Evolutionary conservation across 2,888 invertebrate genomes (phyloP).

Genomic region (Teleogryllus oceanicus): DNA sequence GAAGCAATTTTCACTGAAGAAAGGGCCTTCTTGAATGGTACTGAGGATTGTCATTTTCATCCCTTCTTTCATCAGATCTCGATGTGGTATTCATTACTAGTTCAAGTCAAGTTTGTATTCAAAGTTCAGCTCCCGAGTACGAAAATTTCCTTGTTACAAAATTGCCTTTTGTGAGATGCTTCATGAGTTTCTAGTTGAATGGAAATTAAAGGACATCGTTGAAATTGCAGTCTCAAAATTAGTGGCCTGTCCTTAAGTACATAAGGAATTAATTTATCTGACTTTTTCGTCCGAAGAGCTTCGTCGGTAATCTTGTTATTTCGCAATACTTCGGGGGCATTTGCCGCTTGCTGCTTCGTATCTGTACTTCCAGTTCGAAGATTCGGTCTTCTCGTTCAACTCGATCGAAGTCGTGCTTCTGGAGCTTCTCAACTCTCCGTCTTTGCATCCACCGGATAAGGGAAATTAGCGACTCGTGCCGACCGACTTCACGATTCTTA

Average conservation of each 20-base stretch:
- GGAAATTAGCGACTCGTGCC: no score
- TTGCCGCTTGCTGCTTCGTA: neutral
- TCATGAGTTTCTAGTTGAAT: slow-evolving; percentile 1
- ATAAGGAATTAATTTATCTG: slow-evolving; percentile 7
- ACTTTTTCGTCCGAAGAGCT: neutral
- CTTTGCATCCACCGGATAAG: no score
- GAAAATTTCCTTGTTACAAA: slow-evolving; percentile 18
- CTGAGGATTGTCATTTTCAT: neutral
- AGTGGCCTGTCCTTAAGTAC: slow-evolving; percentile 7
- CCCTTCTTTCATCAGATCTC: slow-evolving; percentile 2
- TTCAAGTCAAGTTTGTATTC: slow-evolving; percentile 10
- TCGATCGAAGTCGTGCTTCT: no score
- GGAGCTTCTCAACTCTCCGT: no score
- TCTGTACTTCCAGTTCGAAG: neutral
- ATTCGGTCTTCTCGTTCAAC: neutral
- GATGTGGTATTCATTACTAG: slow-evolving; percentile 18
- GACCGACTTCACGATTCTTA: no score
- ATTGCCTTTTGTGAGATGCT: slow-evolving; percentile 18
- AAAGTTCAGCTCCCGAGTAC: neutral
- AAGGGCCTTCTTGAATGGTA: slow-evolving; percentile 11
- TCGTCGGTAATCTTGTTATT: neutral
- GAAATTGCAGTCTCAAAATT: neutral
- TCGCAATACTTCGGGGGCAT: neutral
- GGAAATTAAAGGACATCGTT: slow-evolving; percentile 18
- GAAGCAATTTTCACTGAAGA: neutral